phyloP scores from a whole-genome alignment of 2,797 vertebrate species.

The Mallotus villosus region DNA sequence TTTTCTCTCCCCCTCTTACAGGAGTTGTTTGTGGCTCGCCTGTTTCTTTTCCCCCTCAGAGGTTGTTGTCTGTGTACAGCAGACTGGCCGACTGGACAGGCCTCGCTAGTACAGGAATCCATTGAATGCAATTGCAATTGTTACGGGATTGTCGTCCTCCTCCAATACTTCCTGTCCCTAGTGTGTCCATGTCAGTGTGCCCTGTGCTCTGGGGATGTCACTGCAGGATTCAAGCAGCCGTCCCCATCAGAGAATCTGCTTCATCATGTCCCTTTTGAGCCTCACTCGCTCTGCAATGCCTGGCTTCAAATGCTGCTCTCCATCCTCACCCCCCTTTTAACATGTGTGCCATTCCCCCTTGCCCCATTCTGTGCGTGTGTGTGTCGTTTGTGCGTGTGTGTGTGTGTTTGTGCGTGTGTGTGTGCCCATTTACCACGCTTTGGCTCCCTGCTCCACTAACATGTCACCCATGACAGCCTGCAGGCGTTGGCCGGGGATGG shows the following conservation, averaged over 20 bases:
- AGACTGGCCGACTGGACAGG: not conserved
- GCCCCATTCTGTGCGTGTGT: not conserved
- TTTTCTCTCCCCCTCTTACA: not conserved
- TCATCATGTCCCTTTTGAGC: too few species aligned
- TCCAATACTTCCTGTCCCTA: too few species aligned
- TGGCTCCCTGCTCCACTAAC: constrained; percentile 73
- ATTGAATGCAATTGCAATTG: not conserved
- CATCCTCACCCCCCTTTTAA: constrained; percentile 41
- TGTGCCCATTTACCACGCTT: constrained; percentile 34
- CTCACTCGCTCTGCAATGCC: constrained; percentile 41
- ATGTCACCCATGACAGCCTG: constrained; percentile 73
- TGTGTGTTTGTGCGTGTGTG: constrained; percentile 8
- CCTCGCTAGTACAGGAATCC: not conserved
- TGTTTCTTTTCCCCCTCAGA: not conserved
- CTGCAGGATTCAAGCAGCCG: too few species aligned
- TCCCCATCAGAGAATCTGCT: too few species aligned
- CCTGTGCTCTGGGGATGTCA: too few species aligned
- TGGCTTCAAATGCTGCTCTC: constrained; percentile 43
- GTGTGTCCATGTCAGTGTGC: too few species aligned
- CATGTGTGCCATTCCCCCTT: constrained; percentile 21
- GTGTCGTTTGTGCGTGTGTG: constrained; percentile 32
- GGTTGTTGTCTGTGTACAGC: not conserved
- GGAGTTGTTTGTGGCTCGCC: not conserved
- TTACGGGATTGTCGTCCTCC: constrained; percentile 12
- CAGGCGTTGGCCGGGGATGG: constrained; percentile 74